These are phyloP conservation scores for Lucifuga dentata DNA, from an alignment of 2,113 vertebrate genomes.

Conservation along the genomic window DNA sequence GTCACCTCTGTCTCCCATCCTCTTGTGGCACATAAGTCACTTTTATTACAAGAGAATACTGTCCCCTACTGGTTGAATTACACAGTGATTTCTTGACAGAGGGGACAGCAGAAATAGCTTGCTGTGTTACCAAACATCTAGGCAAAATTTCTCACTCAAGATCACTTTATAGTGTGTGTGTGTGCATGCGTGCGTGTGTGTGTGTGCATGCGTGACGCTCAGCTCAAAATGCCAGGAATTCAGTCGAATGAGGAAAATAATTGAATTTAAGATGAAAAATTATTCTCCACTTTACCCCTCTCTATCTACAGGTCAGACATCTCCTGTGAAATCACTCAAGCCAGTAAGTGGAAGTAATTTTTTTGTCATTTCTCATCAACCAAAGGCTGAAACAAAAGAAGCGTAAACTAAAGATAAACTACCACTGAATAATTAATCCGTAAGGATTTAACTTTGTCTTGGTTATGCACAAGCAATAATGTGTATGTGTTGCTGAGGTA, in stretches of 20 bases:
- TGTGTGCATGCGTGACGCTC: too few species aligned
- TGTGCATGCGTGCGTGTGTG: not conserved
- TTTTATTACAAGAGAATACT: constrained; percentile 20
- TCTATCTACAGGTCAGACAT: constrained; percentile 89
- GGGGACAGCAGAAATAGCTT: not conserved
- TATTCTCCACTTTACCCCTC: constrained; percentile 10
- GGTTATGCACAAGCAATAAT: constrained; percentile 30
- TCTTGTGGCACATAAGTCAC: not conserved
- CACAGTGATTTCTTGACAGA: constrained; percentile 38
- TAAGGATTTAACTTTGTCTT: constrained; percentile 27
- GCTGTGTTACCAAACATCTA: not conserved
- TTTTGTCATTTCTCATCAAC: not conserved
- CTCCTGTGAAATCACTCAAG: constrained; percentile 95
- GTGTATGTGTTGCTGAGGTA: constrained; percentile 10
- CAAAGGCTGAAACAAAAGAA: not conserved
- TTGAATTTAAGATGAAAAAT: not conserved
- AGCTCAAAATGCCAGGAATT: not conserved
- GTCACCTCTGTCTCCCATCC: constrained; percentile 42
- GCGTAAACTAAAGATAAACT: not conserved
- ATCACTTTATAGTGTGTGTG: not conserved
- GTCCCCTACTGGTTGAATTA: constrained; percentile 50
- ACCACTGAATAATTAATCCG: constrained; percentile 53
- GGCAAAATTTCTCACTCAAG: not conserved
- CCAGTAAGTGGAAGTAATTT: constrained; percentile 86
- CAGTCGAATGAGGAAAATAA: not conserved